These are phyloP conservation scores for Spheniscus mendiculus DNA, from an alignment of 2,113 vertebrate genomes.

Conservation along the genomic window DNA sequence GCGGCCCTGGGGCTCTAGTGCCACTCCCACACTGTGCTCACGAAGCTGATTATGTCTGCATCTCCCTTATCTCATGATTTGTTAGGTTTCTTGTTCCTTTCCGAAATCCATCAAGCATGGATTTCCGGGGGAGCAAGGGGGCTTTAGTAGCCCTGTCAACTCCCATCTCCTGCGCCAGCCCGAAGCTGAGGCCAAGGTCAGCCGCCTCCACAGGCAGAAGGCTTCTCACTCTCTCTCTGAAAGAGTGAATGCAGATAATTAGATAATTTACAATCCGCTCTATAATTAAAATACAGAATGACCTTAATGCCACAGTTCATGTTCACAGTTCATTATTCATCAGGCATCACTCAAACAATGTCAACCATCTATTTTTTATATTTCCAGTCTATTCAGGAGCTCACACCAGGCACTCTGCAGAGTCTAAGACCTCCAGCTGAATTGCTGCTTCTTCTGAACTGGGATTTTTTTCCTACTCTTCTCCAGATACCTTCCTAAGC, in stretches of 20 bases:
- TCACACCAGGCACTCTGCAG: background rate
- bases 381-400: background rate
- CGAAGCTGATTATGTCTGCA: accelerated
- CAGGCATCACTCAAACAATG: background rate
- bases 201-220: background rate
- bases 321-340: background rate
- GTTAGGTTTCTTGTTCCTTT: background rate
- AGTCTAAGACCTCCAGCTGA: background rate
- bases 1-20: background rate
- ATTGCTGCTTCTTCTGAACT: background rate
- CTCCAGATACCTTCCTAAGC: background rate
- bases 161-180: background rate
- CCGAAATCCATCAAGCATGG: background rate
- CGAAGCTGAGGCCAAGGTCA: accelerated
- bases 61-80: background rate
- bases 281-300: background rate
- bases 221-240: background rate
- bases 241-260: background rate
- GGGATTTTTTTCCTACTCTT: background rate
- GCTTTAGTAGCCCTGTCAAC: accelerated
- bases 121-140: background rate
- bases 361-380: background rate
- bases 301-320: background rate
- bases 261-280: background rate
- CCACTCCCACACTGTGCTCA: accelerated